Evolutionary conservation across 2,113 vertebrate species (phyloP).

Genomic region (Thunnus thynnus): DNA sequence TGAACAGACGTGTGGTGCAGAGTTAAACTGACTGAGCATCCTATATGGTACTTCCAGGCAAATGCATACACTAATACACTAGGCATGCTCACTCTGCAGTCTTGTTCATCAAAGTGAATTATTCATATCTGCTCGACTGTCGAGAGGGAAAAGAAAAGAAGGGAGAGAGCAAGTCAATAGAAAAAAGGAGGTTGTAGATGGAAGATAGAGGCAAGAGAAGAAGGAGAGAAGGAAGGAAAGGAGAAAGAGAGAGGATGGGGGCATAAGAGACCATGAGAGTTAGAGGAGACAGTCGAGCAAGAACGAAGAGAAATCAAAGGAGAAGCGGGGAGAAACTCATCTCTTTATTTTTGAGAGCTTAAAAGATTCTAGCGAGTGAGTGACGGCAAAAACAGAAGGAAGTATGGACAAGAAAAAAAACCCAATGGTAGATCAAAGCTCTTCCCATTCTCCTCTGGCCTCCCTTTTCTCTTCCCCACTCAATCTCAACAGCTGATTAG

Average conservation of each 20-base stretch:
- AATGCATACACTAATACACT: constrained; percentile 34
- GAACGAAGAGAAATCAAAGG: constrained; percentile 60
- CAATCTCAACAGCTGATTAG: constrained; percentile 44
- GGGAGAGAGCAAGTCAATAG: constrained; percentile 15
- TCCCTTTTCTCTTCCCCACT: neutral
- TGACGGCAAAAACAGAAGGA: constrained; percentile 1
- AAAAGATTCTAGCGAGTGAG: constrained; percentile 34
- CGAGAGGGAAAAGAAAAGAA: constrained; percentile 35
- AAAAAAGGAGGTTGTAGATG: constrained; percentile 9
- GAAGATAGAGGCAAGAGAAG: constrained; percentile 22
- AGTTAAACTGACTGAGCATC: neutral
- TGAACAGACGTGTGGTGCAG: neutral
- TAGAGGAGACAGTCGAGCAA: constrained; percentile 24
- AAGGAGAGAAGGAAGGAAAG: neutral
- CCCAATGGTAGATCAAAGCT: constrained; percentile 39
- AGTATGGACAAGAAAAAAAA: neutral
- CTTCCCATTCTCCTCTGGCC: neutral
- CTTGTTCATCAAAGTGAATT: constrained; percentile 80
- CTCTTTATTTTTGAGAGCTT: constrained; percentile 29
- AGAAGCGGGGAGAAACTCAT: constrained; percentile 26
- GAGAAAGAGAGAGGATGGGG: neutral
- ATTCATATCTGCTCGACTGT: constrained; percentile 73
- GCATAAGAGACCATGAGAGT: constrained; percentile 8
- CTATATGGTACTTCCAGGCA: constrained; percentile 10
- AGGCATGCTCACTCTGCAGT: constrained; percentile 56